Percentiles rank a stretch among this genome's conserved stretches.
Evolutionary conservation across 1,140 invertebrate species (phyloP).

Genomic region (Phthorimaea operculella): DNA sequence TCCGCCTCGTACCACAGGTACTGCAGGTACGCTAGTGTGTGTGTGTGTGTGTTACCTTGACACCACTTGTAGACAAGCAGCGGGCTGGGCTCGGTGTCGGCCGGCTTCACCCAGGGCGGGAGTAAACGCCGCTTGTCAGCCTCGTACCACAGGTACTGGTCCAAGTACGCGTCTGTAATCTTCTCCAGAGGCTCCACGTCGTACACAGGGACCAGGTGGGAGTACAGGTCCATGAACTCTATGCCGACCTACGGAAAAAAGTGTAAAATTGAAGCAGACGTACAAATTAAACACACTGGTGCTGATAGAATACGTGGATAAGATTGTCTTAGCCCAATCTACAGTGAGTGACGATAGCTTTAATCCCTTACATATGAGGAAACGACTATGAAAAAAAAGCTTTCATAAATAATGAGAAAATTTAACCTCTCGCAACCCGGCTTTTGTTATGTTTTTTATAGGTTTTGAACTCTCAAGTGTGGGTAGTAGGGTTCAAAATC

Average conservation of each 20-base stretch:
- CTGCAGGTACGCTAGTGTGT: conserved; percentile 7
- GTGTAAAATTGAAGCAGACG: too few relatives aligned
- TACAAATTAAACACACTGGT: conserved; percentile 3
- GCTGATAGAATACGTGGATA: too few relatives aligned
- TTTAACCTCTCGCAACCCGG: too few relatives aligned
- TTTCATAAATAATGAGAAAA: too few relatives aligned
- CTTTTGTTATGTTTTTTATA: too few relatives aligned
- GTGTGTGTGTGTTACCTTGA: conserved; percentile 76
- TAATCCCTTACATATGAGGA: too few relatives aligned
- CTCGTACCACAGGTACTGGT: conserved; percentile 99
- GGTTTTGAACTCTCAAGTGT: too few relatives aligned
- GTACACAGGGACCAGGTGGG: conserved; percentile 98
- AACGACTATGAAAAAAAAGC: too few relatives aligned
- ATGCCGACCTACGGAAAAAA: conserved; percentile 82
- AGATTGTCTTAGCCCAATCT: too few relatives aligned
- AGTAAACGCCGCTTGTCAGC: conserved; percentile 97
- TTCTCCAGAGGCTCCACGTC: conserved; percentile 99
- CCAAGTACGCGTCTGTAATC: conserved; percentile 99
- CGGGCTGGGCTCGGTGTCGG: conserved; percentile 98
- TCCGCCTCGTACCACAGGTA: too few relatives aligned
- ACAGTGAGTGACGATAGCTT: too few relatives aligned
- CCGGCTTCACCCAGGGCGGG: conserved; percentile 99
- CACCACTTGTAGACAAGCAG: conserved; percentile 99
- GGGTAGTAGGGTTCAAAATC: too few relatives aligned
- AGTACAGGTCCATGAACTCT: conserved; percentile 99